Percentiles rank a stretch among this genome's conserved stretches.
Evolutionary conservation across 2,888 invertebrate genomes (phyloP).

Genomic region (Tetheella fluctuosa): DNA sequence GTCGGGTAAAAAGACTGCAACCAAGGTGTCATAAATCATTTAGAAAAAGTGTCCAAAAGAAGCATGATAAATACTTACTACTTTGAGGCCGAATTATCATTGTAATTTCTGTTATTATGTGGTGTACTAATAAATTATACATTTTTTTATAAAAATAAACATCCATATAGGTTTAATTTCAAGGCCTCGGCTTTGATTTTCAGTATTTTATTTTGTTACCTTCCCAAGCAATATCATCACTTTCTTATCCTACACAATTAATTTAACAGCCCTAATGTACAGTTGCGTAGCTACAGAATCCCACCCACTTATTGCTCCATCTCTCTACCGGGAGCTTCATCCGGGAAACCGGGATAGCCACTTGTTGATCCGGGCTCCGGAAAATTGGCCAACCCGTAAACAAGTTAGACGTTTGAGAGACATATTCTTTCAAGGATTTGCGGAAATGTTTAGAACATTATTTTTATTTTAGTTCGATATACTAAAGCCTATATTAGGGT

Average conservation of each 20-base stretch:
- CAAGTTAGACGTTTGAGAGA: constrained; percentile 19
- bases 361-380: constrained; percentile 49
- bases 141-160: too few species aligned
- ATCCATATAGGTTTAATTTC: too few species aligned
- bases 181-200: too few species aligned
- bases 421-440: not conserved
- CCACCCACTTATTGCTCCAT: constrained; percentile 13
- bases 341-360: constrained; percentile 37
- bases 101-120: too few species aligned
- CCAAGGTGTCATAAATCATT: too few species aligned
- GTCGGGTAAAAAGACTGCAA: too few species aligned
- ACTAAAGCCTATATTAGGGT: not conserved
- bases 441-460: not conserved
- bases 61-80: too few species aligned
- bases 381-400: constrained; percentile 38
- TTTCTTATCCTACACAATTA: not conserved
- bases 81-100: too few species aligned
- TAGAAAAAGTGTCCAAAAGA: too few species aligned
- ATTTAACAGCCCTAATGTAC: constrained; percentile 15
- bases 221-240: too few species aligned
- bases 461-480: not conserved
- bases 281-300: constrained; percentile 41
- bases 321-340: constrained; percentile 19
- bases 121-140: too few species aligned
- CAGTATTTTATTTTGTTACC: too few species aligned